Evolutionary conservation across 2,888 invertebrate genomes (phyloP), one percentile per base, ranked within the genome.

Genomic region (Smittia sp.): DNA sequence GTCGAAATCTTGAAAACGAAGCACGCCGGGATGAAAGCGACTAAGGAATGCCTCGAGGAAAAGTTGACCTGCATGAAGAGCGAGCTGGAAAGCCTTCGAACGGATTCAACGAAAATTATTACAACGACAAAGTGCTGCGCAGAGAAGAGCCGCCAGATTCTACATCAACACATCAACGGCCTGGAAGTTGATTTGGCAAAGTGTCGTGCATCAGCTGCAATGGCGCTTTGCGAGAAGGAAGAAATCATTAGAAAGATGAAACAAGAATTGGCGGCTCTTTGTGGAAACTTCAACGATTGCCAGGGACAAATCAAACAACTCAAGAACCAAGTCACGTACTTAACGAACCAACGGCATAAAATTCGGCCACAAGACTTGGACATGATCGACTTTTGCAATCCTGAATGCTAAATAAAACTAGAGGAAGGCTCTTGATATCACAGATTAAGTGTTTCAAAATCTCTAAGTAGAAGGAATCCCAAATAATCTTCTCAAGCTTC

Each of bases 221-320:
- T 78, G 27, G 75, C 80, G 2, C 78, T 82, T 9, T 78, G 80
- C 70, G 81, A 82, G 69, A 80, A 82, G 0, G 81, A 82, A 73
- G 80, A 79, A 24, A 76, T 80, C 0, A 82, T 82, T 54, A 78
- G 79, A 38, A 80, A 81, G 73, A 76, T 82, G 74, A 81, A 82
- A 75, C 78, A 78, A 1, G 81, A 82, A 74, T 76, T 82, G 1
- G 80, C 80, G 46, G 79, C 79, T 6, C 75, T 82, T 11, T 81
- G 80, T 6, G 79, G 79, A 73, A 81, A 80, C 68, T 82, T 82
- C 54, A 81, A 81, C 74, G 79, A 81, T 3, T 81, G 82, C 1
- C 81, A 82, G 77, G 80, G 79, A 70, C 81, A 82, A 74, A 82
- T 82, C 41, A 79, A 80, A 1, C 78, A 80, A 0, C 76, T 82